Evolutionary conservation across 2,113 vertebrate species (phyloP), one percentile per base, ranked within the genome.

Genomic region (Urocitellus parryii): DNA sequence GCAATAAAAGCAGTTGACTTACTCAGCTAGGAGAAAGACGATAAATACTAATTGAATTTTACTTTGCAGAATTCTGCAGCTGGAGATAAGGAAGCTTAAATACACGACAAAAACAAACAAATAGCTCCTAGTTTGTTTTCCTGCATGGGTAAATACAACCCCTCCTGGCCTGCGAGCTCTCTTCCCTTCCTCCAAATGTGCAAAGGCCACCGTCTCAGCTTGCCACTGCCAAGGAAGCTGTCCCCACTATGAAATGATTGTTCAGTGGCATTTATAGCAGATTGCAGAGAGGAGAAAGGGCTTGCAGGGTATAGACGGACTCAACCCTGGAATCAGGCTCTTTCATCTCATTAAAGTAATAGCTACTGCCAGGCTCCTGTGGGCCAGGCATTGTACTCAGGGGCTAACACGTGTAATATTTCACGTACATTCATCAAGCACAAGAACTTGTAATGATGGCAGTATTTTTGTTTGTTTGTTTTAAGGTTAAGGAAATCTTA

Each of bases 31-130:
- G 90, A 85, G 94, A 94, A 93, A 92, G 82, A 90, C 96, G 96
- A 97, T 97, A 97, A 97, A 97, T 97, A 97, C 97, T 97, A 97
- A 97, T 97, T 98, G 97, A 98, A 97, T 98, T 98, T 96, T 91
- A 94, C 81, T 97, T 96, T 96, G 77, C 95, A 82, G 94, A 96
- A 96, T 93, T 89, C 96, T 98, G 97, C 96, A 95, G 93, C 95
- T 96, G 73, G 73, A 96, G 96, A 98, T 98, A 98, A 98, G 96
- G 85, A 58, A 79, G 95, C 96, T 96, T 96, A 97, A 96, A 98
- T 88, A 90, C 87, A 90, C n/a, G 94, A 95, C 61, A 76, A 88
- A 97, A 97, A 94, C 96, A 95, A 98, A 96, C 93, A 97, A 93
- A 96, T 56, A 92, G 80, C 90, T 34, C 13, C 0, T 51, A 82